phyloP scores from a whole-genome alignment of 1,140 invertebrate species.

The Ooceraea biroi region DNA sequence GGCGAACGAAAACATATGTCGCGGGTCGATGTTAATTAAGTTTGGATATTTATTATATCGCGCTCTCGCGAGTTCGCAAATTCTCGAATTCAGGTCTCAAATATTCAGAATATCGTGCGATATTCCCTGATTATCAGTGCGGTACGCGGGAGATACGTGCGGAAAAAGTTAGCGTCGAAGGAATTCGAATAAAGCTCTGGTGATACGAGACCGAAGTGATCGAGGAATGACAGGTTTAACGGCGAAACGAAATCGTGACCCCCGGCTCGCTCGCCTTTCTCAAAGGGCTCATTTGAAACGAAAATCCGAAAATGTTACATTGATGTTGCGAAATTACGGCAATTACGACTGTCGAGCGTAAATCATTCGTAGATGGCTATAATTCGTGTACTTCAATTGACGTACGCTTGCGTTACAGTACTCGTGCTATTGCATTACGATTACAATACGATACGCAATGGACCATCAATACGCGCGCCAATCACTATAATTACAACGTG shows the following conservation, averaged over 20 bases:
- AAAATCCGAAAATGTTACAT: neutral
- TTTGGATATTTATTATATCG: conserved; percentile 34
- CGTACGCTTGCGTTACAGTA: conserved; percentile 39
- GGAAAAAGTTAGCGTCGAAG: neutral
- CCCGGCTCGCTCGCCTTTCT: neutral
- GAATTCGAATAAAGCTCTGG: too few relatives aligned
- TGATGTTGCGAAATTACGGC: neutral
- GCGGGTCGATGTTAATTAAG: conserved; percentile 27
- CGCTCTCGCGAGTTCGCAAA: too few relatives aligned
- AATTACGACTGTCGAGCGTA: conserved; percentile 18
- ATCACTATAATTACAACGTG: conserved; percentile 50
- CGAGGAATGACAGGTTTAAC: too few relatives aligned
- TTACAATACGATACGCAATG: conserved; percentile 56
- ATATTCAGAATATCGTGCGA: neutral
- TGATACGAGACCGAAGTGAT: too few relatives aligned
- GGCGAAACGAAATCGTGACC: too few relatives aligned
- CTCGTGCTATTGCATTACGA: conserved; percentile 53
- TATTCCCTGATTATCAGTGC: conserved; percentile 5
- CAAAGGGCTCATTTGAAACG: neutral
- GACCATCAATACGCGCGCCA: conserved; percentile 59
- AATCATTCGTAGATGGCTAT: conserved; percentile 55
- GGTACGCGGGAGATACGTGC: neutral
- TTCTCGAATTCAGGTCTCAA: too few relatives aligned
- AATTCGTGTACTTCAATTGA: conserved; percentile 46
- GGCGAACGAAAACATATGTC: neutral